phyloP scores from a whole-genome alignment of 37 sponge, comb jelly and placozoan genomes.

The Ianthella basta region DNA sequence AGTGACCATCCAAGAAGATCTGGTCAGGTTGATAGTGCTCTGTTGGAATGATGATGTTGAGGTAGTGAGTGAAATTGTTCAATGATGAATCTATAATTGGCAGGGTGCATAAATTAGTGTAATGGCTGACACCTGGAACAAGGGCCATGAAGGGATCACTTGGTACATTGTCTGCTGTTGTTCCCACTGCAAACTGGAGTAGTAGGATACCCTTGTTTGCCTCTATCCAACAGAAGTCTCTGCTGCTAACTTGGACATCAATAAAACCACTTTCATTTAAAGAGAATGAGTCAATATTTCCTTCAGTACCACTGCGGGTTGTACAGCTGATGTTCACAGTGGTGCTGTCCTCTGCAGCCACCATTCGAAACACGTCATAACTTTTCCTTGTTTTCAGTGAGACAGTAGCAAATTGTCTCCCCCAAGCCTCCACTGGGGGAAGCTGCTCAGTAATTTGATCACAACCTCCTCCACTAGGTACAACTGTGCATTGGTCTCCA shows the following conservation, averaged over 20 bases:
- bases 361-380: slow-evolving; percentile 24
- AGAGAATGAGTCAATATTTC: background rate
- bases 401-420: slow-evolving; percentile 38
- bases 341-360: slow-evolving; percentile 40
- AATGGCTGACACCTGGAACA: slow-evolving; percentile 71
- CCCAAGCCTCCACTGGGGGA: slow-evolving; percentile 64
- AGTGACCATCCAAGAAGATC: background rate
- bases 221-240: slow-evolving; percentile 43
- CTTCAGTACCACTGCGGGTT: background rate
- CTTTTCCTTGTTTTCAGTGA: slow-evolving; percentile 29
- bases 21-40: background rate
- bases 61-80: background rate
- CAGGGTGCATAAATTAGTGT: slow-evolving; percentile 32
- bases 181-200: slow-evolving; percentile 39
- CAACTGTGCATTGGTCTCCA: slow-evolving; percentile 35
- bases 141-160: slow-evolving; percentile 54
- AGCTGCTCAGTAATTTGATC: slow-evolving; percentile 56
- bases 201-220: slow-evolving; percentile 37
- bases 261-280: slow-evolving; percentile 15
- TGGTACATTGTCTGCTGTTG: background rate
- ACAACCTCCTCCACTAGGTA: slow-evolving; percentile 43
- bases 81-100: background rate
- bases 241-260: slow-evolving; percentile 5
- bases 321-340: slow-evolving; percentile 35
- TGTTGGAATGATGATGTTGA: background rate